Base-by-base conservation (phyloP, 2,113 vertebrate species). In the Dicerorhinus sumatrensis region DNA sequence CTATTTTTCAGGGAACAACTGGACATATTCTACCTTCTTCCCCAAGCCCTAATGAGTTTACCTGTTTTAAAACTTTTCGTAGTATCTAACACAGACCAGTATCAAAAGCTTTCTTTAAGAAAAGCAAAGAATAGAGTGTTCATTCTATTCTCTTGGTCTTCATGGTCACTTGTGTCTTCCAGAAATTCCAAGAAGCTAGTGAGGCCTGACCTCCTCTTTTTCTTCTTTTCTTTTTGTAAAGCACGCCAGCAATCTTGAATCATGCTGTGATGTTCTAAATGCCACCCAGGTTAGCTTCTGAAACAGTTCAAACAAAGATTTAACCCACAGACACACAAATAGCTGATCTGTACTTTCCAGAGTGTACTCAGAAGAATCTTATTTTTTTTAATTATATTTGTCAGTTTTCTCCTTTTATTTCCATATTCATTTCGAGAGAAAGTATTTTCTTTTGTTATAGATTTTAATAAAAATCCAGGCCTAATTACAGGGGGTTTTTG, bases 151-250 rank as follows among this genome's bases (percentile, higher is more conserved):
- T 92, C 16, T 51, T 75, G 54, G 92, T 97, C 79, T 87, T 89
- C 83, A 93, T 0, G 27, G 93, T 96, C 87, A 96, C 92, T 80
- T 92, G 92, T 97, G 92, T 97, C 96, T 98, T 95, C 97, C 81
- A 98, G 92, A 98, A 98, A 98, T 98, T 98, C 97, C 97, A 95
- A 94, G 84, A 89, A 96, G 88, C 77, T 95, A 91, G 96, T 98
- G 97, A 95, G 84, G 96, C 96, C 83, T 91, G 94, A 84, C 95
- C 56, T 98, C 92, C 92, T 93, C 33, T 97, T 86, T 90, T 56
- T 92, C 67, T 81, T 62, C 63, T 96, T 97, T 82, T 82, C 70
- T 87, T 92, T 96, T 84, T 93, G 90, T 77, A 90, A 97, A 96
- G 87, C 95, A 96, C 17, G 76, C 92, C 81, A 96, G 76, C 89